Percentiles rank a stretch among this genome's conserved stretches.
These are phyloP conservation scores for Pterobdella sp. DNA, from an alignment of 2,888 invertebrate genomes.

Conservation along the genomic window DNA sequence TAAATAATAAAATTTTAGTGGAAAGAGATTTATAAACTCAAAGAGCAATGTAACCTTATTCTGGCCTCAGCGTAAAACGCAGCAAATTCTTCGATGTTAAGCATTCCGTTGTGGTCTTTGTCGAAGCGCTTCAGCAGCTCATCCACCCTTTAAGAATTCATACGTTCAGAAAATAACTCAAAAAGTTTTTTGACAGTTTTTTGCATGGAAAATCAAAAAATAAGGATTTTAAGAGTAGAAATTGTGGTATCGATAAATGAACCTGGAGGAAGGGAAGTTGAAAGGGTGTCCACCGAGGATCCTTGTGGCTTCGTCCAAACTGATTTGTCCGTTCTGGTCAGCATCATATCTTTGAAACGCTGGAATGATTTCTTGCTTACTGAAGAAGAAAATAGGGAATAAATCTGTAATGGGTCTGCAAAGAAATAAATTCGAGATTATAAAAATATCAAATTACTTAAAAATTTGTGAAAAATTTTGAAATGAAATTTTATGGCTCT, in stretches of 20 bases:
- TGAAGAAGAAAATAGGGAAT: slow-evolving; percentile 15
- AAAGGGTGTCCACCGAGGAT: slow-evolving; percentile 37
- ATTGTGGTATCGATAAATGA: neutral
- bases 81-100: slow-evolving; percentile 38
- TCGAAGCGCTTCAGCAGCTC: slow-evolving; percentile 37
- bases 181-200: no score
- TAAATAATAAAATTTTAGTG: no score
- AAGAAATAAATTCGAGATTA: no score
- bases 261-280: slow-evolving; percentile 36
- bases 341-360: slow-evolving; percentile 37
- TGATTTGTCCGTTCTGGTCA: slow-evolving; percentile 37
- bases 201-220: no score
- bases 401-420: neutral
- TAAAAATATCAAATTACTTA: no score
- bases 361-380: slow-evolving; percentile 35
- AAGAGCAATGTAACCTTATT: slow-evolving; percentile 35
- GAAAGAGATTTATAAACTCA: no score
- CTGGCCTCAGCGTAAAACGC: slow-evolving; percentile 39
- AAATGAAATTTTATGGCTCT: no score
- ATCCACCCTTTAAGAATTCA: slow-evolving; percentile 34
- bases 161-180: no score
- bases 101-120: slow-evolving; percentile 36
- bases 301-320: slow-evolving; percentile 36
- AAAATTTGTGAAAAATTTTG: no score
- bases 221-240: no score